Evolutionary conservation across 2,797 vertebrate genomes (phyloP).

Genomic region (Avahi laniger): DNA sequence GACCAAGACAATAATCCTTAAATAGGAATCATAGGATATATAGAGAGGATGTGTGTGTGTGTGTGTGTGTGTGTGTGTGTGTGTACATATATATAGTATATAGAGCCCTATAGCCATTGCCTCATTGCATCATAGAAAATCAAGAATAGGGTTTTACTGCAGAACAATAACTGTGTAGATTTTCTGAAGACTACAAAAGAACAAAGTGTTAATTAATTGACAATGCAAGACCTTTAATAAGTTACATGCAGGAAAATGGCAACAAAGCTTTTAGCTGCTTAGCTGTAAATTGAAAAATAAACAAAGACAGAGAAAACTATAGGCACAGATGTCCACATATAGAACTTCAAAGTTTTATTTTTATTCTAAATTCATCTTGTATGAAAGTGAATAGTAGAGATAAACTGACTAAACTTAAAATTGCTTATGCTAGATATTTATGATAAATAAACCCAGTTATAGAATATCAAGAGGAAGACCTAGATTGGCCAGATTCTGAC

Average conservation of each 20-base stretch:
- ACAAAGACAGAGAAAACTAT: neutral
- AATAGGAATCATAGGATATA: neutral
- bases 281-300: neutral
- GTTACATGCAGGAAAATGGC: neutral
- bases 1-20: neutral
- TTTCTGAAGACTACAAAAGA: conserved; percentile 49
- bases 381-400: neutral
- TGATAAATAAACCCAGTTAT: neutral
- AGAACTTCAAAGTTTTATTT: neutral
- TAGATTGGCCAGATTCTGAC: neutral
- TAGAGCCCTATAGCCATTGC: neutral
- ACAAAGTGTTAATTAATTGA: conserved; percentile 70
- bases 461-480: neutral
- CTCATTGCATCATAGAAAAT: conserved; percentile 16
- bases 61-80: too few relatives aligned
- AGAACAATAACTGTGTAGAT: conserved; percentile 2
- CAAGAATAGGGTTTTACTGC: conserved; percentile 19
- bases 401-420: neutral
- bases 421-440: neutral
- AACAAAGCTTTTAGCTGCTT: conserved; percentile 1
- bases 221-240: conserved; percentile 49
- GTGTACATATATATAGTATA: neutral
- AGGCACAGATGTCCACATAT: neutral
- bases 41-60: too few relatives aligned
- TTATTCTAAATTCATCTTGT: neutral